Conservation (phyloP, 2,113 vertebrate species). For the Hiodon alosoides region DNA sequence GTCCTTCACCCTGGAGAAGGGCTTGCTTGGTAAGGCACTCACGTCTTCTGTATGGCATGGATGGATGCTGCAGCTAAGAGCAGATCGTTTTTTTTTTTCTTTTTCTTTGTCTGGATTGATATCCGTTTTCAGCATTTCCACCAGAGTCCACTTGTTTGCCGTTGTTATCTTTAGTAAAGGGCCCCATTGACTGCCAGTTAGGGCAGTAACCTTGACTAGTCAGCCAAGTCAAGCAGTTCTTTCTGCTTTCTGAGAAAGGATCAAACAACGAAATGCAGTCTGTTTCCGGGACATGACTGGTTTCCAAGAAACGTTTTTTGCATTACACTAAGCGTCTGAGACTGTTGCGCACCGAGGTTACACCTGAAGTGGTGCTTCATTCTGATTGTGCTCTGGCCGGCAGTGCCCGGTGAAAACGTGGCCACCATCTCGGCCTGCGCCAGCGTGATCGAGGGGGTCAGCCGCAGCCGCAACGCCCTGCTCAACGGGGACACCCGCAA, state of each 20-base stretch:
- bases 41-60: too few species aligned
- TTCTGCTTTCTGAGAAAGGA: too few species aligned
- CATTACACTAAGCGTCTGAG: too few species aligned
- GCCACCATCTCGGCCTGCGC: slow-evolving; percentile 84
- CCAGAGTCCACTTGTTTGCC: background rate
- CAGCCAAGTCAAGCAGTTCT: too few species aligned
- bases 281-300: too few species aligned
- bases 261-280: too few species aligned
- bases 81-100: background rate
- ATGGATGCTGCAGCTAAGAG: too few species aligned
- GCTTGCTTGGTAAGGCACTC: slow-evolving; percentile 79
- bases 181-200: too few species aligned
- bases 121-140: background rate
- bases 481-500: slow-evolving; percentile 94
- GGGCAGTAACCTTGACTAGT: too few species aligned
- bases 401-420: slow-evolving; percentile 87
- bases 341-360: background rate
- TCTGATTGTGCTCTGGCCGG: background rate
- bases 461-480: slow-evolving; percentile 89
- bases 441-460: slow-evolving; percentile 94
- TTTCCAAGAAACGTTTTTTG: too few species aligned
- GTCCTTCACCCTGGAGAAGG: slow-evolving; percentile 82
- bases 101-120: background rate
- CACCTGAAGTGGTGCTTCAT: too few species aligned
- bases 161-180: too few species aligned